These are phyloP conservation scores for Sebastes aleutianus DNA, from an alignment of 2,797 vertebrate genomes.

Conservation along the genomic window DNA sequence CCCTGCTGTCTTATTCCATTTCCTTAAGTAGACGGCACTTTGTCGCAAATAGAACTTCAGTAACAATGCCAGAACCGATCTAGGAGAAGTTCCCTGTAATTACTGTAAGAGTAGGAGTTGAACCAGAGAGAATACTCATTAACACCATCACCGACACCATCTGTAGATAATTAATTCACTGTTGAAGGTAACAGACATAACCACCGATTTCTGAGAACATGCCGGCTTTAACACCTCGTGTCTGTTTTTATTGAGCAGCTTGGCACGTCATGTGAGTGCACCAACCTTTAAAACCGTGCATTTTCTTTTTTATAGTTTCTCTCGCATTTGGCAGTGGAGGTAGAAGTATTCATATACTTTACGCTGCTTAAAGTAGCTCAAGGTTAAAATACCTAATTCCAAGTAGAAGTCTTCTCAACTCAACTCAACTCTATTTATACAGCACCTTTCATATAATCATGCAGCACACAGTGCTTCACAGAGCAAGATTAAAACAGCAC, in stretches of 20 bases:
- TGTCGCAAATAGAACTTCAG: slow-evolving; percentile 45
- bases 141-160: slow-evolving; percentile 51
- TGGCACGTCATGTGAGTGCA: not conserved
- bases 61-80: slow-evolving; percentile 24
- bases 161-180: slow-evolving; percentile 65
- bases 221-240: slow-evolving; percentile 22
- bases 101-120: slow-evolving; percentile 27
- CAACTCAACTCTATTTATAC: too few relatives aligned
- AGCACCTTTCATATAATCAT: too few relatives aligned
- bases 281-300: not conserved
- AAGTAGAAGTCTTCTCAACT: not conserved
- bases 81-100: slow-evolving; percentile 41
- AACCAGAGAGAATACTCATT: slow-evolving; percentile 54
- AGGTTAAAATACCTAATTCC: not conserved
- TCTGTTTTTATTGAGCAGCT: slow-evolving; percentile 27
- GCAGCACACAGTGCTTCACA: too few relatives aligned
- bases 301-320: not conserved
- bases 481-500: too few relatives aligned
- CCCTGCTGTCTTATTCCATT: slow-evolving; percentile 56
- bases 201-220: slow-evolving; percentile 20
- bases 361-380: not conserved
- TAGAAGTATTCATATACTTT: not conserved
- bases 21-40: slow-evolving; percentile 41
- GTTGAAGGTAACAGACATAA: slow-evolving; percentile 45
- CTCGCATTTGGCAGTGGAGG: not conserved